phyloP scores from a whole-genome alignment of 1,140 invertebrate species.

The Cherax quadricarinatus region DNA sequence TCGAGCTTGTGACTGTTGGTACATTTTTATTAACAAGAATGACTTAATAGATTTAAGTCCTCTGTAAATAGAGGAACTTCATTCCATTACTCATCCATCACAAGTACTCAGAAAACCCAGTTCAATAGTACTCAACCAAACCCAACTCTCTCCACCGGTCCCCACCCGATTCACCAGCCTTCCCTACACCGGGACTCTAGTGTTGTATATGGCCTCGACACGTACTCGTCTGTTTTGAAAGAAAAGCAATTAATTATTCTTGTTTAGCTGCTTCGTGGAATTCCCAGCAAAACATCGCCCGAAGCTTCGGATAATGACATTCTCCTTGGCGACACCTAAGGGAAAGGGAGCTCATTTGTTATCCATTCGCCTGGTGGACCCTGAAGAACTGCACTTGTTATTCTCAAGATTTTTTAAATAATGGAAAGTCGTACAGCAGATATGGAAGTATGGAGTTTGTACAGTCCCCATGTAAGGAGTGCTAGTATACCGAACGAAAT shows the following conservation, averaged over 20 bases:
- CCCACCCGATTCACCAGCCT: background rate
- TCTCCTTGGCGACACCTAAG: background rate
- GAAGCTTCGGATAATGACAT: slow-evolving; percentile 14
- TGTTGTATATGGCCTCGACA: slow-evolving; percentile 16
- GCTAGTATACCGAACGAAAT: no score
- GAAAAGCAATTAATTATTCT: slow-evolving; percentile 55
- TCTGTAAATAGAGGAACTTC: no score
- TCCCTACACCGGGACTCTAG: background rate
- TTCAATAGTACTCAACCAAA: no score
- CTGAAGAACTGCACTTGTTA: background rate
- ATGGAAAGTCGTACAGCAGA: no score
- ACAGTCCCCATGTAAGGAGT: no score
- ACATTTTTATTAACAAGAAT: no score
- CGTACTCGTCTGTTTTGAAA: slow-evolving; percentile 45
- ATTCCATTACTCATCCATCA: background rate
- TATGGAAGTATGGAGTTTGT: no score
- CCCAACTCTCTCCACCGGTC: background rate
- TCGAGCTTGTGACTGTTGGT: no score
- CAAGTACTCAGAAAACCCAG: no score
- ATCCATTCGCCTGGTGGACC: background rate
- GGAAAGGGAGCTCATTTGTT: background rate
- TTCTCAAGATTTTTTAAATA: background rate
- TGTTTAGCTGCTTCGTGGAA: slow-evolving; percentile 26
- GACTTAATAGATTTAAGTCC: no score
- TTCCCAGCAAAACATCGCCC: slow-evolving; percentile 19